Evolutionary conservation across 2,888 invertebrate genomes (phyloP).

Genomic region (Caenorhabditis drosophilae): DNA sequence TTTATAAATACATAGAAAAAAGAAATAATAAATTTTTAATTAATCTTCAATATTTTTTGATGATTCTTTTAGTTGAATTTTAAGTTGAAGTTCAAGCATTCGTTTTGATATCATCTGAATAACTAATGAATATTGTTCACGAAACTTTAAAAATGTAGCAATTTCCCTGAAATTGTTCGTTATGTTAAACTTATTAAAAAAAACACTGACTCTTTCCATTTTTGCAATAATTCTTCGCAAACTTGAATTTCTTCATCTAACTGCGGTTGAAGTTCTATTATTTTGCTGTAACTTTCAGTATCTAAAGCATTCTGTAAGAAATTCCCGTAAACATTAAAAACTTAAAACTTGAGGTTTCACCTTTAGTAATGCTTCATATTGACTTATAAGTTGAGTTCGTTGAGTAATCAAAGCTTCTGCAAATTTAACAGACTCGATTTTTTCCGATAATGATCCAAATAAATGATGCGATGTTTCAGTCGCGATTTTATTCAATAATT

Average conservation of each 20-base stretch:
- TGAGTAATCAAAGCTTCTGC: constrained; percentile 2
- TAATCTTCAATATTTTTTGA: too few species aligned
- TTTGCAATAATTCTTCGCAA: constrained; percentile 1
- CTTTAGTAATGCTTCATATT: constrained; percentile 4
- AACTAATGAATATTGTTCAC: neutral
- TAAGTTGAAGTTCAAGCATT: neutral
- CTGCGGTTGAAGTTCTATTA: constrained; percentile 1
- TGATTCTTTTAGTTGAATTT: neutral
- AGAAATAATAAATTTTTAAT: too few species aligned
- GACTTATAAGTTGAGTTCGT: neutral
- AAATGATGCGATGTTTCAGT: neutral
- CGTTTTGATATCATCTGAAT: neutral
- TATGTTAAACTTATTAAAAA: neutral
- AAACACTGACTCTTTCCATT: constrained; percentile 1
- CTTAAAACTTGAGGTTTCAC: neutral
- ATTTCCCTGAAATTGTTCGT: neutral
- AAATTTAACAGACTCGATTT: constrained; percentile 2
- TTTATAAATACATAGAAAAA: too few species aligned
- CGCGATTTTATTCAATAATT: constrained; percentile 3
- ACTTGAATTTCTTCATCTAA: constrained; percentile 4
- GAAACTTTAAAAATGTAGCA: neutral
- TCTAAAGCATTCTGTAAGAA: constrained; percentile 1
- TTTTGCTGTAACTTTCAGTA: neutral
- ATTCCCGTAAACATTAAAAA: neutral
- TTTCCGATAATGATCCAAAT: constrained; percentile 2